A percentile compares a stretch with the other conserved stretches of the same genome.
Evolutionary conservation across 2,888 invertebrate species (phyloP).

Genomic region (Epistrophella euchroma): DNA sequence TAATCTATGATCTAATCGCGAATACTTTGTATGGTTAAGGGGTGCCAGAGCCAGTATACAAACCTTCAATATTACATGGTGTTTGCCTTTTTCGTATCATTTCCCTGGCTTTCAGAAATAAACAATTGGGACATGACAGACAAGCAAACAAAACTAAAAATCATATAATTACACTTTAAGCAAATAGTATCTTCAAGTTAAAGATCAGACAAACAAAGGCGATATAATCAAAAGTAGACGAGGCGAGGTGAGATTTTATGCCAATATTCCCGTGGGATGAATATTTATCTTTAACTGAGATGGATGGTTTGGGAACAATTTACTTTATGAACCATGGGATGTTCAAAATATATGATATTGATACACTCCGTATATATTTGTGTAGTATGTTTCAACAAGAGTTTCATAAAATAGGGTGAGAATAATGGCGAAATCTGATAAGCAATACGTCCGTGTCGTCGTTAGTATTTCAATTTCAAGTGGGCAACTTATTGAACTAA

Average conservation of each 20-base stretch:
- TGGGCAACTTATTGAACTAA: constrained; percentile 20
- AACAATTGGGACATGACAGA: constrained; percentile 46
- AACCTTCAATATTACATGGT: not conserved
- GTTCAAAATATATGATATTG: not conserved
- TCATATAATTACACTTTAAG: constrained; percentile 73
- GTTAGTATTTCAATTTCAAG: not conserved
- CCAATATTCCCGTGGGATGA: constrained; percentile 62
- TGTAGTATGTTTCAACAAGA: not conserved
- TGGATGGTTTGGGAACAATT: constrained; percentile 16
- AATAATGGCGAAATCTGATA: constrained; percentile 29
- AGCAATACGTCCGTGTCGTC: too few species aligned
- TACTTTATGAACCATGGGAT: constrained; percentile 15
- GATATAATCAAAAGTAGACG: constrained; percentile 25
- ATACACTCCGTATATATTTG: not conserved
- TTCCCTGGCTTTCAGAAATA: constrained; percentile 29
- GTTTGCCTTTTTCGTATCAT: constrained; percentile 27
- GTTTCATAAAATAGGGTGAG: constrained; percentile 2
- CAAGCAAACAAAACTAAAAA: constrained; percentile 63
- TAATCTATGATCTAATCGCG: constrained; percentile 71
- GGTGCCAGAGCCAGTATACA: constrained; percentile 12
- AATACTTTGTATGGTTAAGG: constrained; percentile 33
- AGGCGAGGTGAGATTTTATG: constrained; percentile 51
- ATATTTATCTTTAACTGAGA: constrained; percentile 41
- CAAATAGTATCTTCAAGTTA: constrained; percentile 63
- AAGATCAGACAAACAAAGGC: constrained; percentile 49